A percentile compares a stretch with the other conserved stretches of the same genome.
phyloP scores from a whole-genome alignment of 2,888 invertebrate genomes.

The Rhaphigaster nebulosa region DNA sequence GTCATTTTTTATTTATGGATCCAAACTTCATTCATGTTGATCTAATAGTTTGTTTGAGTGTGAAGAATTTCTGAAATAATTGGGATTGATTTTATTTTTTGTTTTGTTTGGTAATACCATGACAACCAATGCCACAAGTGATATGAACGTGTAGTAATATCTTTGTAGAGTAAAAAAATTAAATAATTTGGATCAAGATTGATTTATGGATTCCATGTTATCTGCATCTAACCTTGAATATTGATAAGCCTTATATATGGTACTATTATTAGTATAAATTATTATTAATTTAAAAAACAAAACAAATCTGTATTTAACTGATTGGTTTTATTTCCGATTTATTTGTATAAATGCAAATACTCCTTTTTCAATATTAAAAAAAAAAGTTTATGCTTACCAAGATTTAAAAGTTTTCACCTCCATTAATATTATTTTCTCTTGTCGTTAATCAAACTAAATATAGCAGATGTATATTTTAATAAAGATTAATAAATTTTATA shows the following conservation, averaged over 20 bases:
- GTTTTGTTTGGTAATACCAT: constrained; percentile 36
- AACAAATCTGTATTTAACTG: not conserved
- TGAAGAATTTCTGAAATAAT: not conserved
- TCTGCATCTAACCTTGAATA: not conserved
- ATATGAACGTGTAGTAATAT: not conserved
- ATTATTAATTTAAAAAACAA: too few relatives aligned
- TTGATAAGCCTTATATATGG: not conserved
- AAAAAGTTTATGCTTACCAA: not conserved
- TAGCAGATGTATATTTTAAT: not conserved
- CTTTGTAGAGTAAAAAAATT: not conserved
- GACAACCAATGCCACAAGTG: constrained; percentile 25
- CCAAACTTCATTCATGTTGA: not conserved
- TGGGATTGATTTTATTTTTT: not conserved
- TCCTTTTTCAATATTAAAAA: not conserved
- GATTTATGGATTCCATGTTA: not conserved
- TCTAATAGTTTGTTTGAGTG: not conserved
- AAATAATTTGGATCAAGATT: not conserved
- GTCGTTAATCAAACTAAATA: not conserved
- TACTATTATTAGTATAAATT: not conserved
- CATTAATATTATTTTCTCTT: not conserved
- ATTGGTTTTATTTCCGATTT: not conserved
- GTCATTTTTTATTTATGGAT: not conserved
- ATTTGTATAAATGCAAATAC: not conserved
- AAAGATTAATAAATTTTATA: not conserved
- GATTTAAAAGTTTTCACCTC: not conserved